phyloP scores from a whole-genome alignment of 2,888 invertebrate species.

The Zygaena filipendulae region DNA sequence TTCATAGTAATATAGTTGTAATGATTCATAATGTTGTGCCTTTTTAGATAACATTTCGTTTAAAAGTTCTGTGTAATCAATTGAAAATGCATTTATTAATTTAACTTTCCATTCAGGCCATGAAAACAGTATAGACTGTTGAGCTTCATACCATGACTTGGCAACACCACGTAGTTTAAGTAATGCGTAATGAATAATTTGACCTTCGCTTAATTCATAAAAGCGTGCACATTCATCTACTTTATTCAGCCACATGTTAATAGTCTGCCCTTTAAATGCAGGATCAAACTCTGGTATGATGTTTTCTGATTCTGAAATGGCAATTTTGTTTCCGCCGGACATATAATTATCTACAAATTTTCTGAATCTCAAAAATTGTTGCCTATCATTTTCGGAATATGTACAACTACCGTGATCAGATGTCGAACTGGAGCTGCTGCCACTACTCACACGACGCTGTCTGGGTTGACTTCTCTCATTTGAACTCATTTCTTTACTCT shows the following conservation, averaged over 20 bases:
- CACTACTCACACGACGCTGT: no score
- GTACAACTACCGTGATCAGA: no score
- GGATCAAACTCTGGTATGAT: slow-evolving; percentile 18
- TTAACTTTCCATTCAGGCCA: slow-evolving; percentile 18
- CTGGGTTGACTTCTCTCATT: no score
- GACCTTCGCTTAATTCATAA: slow-evolving; percentile 16
- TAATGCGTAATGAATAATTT: slow-evolving; percentile 18
- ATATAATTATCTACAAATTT: no score
- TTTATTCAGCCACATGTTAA: slow-evolving; percentile 15
- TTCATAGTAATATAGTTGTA: slow-evolving; percentile 16
- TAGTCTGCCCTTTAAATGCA: slow-evolving; percentile 13
- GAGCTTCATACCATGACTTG: slow-evolving; percentile 17
- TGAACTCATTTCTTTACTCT: no score
- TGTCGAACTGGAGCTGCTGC: no score
- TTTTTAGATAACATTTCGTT: slow-evolving; percentile 18
- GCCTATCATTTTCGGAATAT: no score
- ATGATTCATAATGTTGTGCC: no score
- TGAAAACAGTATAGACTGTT: slow-evolving; percentile 13
- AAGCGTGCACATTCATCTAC: slow-evolving; percentile 17
- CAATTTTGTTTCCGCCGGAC: no score
- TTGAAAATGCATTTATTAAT: slow-evolving; percentile 15
- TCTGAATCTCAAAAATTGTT: no score
- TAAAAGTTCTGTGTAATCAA: slow-evolving; percentile 16
- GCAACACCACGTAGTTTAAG: slow-evolving; percentile 16
- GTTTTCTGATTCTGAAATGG: no score